Conservation (phyloP, 1,140 invertebrate species). For the Pseudomyrmex pallidus region DNA sequence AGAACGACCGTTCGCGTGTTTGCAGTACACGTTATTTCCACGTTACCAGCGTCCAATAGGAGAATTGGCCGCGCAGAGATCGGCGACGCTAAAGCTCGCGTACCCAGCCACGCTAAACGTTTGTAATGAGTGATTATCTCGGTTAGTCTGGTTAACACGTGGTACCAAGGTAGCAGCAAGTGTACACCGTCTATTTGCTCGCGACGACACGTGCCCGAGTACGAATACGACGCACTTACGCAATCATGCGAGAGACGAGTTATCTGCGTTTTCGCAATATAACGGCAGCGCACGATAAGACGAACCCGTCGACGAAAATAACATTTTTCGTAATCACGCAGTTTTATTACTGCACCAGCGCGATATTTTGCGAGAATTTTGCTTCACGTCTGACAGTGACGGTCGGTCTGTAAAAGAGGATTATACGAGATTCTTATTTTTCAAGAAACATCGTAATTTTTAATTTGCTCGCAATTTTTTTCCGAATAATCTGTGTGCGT, state of each 20-base stretch:
- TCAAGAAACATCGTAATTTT: not conserved
- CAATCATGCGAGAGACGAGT: slow-evolving; percentile 57
- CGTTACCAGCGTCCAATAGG: slow-evolving; percentile 70
- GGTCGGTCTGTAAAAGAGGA: not conserved
- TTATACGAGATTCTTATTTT: no score
- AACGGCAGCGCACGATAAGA: not conserved
- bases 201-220: slow-evolving; percentile 74
- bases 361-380: not conserved
- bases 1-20: slow-evolving; percentile 76
- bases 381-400: not conserved
- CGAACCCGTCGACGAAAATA: not conserved
- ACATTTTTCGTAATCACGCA: not conserved
- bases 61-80: slow-evolving; percentile 31
- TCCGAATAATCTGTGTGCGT: no score
- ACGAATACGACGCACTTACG: slow-evolving; percentile 59
- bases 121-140: slow-evolving; percentile 84
- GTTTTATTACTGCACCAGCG: not conserved
- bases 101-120: slow-evolving; percentile 79
- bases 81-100: slow-evolving; percentile 58
- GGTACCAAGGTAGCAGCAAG: slow-evolving; percentile 80
- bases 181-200: slow-evolving; percentile 74
- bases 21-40: slow-evolving; percentile 74
- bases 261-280: slow-evolving; percentile 25
- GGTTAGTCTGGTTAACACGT: slow-evolving; percentile 84
- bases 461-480: not conserved